These are phyloP conservation scores for Camponotus vicinus DNA, from an alignment of 1,140 invertebrate genomes.

Conservation along the genomic window DNA sequence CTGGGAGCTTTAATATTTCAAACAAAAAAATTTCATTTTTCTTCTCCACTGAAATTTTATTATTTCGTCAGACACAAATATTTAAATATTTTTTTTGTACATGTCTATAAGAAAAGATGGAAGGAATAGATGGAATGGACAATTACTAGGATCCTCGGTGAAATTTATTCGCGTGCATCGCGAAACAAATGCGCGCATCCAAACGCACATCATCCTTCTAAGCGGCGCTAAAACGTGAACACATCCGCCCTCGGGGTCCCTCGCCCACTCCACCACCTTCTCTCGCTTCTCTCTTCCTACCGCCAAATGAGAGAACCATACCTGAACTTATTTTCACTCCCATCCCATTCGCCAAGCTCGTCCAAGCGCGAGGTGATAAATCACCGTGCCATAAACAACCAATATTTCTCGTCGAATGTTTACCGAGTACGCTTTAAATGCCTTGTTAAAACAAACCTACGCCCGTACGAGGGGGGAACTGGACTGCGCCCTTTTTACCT, in stretches of 20 bases:
- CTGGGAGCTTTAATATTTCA: not conserved
- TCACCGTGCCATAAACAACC: slow-evolving; percentile 85
- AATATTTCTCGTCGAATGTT: slow-evolving; percentile 86
- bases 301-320: slow-evolving; percentile 72
- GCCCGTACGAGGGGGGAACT: slow-evolving; percentile 66
- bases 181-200: slow-evolving; percentile 65
- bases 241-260: slow-evolving; percentile 43
- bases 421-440: slow-evolving; percentile 87
- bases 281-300: not conserved
- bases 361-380: slow-evolving; percentile 83
- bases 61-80: too few species aligned
- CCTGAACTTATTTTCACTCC: slow-evolving; percentile 75
- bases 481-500: slow-evolving; percentile 72
- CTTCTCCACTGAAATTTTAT: not conserved
- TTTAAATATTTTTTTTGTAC: too few species aligned
- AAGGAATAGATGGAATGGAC: not conserved
- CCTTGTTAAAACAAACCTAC: slow-evolving; percentile 87
- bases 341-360: slow-evolving; percentile 65
- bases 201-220: slow-evolving; percentile 63
- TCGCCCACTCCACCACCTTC: slow-evolving; percentile 22
- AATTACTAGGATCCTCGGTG: slow-evolving; percentile 63
- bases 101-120: not conserved
- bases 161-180: slow-evolving; percentile 74
- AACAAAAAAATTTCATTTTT: too few species aligned
- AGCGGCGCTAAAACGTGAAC: slow-evolving; percentile 73